phyloP scores from a whole-genome alignment of 2,888 invertebrate genomes.

The Drosophila ochracea region DNA sequence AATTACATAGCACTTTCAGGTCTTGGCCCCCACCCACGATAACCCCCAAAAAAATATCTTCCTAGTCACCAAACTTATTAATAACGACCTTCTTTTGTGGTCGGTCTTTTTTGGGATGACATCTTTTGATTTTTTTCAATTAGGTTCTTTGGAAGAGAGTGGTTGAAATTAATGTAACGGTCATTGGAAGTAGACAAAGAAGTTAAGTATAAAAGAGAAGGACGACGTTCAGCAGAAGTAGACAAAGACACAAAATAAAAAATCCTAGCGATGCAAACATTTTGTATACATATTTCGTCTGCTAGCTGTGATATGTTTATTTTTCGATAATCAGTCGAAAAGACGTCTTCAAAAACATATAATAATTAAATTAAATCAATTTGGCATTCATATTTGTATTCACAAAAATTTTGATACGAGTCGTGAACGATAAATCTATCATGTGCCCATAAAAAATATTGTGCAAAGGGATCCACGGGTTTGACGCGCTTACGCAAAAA shows the following conservation, averaged over 20 bases:
- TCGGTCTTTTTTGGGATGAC: neutral
- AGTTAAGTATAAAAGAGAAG: neutral
- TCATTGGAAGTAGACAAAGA: neutral
- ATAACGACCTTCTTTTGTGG: neutral
- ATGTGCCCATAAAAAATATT: neutral
- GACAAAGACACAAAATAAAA: neutral
- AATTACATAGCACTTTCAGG: neutral
- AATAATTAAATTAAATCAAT: neutral
- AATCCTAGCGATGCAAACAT: neutral
- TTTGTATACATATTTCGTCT: neutral
- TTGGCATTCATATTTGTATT: neutral
- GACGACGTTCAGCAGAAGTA: neutral
- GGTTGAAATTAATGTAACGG: neutral
- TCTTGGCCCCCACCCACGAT: neutral
- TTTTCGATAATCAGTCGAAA: neutral
- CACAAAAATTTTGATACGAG: neutral
- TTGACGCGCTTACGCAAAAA: neutral
- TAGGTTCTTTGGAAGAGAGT: neutral
- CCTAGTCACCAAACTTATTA: neutral
- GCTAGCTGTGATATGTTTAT: neutral
- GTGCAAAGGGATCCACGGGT: neutral
- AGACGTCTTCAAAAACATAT: neutral
- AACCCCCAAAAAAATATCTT: neutral
- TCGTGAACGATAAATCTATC: neutral
- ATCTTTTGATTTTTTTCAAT: neutral